Evolutionary conservation across 2,888 invertebrate species (phyloP), one percentile per base, ranked within the genome.

Genomic region (Plagodis pulveraria): DNA sequence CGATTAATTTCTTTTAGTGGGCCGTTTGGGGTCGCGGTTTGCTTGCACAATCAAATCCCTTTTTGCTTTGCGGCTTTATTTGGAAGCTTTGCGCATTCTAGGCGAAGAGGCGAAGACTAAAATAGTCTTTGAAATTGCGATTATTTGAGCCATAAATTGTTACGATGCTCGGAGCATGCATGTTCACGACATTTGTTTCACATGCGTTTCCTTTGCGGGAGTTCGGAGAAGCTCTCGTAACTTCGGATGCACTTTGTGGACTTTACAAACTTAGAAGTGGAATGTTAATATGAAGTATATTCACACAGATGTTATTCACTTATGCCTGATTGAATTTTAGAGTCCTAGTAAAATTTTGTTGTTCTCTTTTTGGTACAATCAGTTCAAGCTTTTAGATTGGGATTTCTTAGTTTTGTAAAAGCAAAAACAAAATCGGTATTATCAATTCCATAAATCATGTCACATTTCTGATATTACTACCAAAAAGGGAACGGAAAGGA

Each of bases 1-100:
- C 81, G 84, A 87, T 87, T 86, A 86, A 87, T 86, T 87, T 84
- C 81, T 81, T 86, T 83, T 83, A 84, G 81, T 81, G 78, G 77
- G 68, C 73, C 73, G 78, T 82, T 80, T 77, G 76, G 73, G 78
- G 79, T 80, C 75, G 73, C 69, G 65, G 71, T 70, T 74, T 76
- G 72, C 73, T 79, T 78, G 71, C 73, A 72, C 72, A 78, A 81
- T 79, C 75, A 77, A 76, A 77, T 78, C 70, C 70, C 56, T 72
- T 74, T 78, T 74, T 73, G 72, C 74, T 75, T 73, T 70, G 70
- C 66, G 67, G 69, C 59, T 73, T 70, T 74, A 73, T 71, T 76
- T 67, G 71, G 74, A 73, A 76, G 69, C 70, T 71, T 74, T 76
- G 59, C 68, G 65, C 67, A 67, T 71, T 72, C 40, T 58, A 51